Conservation (phyloP, 2,797 vertebrate species). For the Sparus aurata region DNA sequence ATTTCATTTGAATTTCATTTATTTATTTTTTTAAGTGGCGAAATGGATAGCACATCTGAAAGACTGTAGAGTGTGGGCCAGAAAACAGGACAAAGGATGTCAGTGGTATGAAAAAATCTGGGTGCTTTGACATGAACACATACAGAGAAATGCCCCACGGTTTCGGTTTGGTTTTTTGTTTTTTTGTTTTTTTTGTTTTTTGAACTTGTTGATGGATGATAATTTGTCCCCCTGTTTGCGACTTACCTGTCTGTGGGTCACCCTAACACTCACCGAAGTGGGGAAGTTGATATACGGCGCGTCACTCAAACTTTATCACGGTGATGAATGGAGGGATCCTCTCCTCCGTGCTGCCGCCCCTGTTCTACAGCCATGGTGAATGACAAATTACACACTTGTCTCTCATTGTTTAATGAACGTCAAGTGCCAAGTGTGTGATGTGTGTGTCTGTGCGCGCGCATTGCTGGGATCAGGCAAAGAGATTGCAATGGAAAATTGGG, state of each 20-base stretch:
- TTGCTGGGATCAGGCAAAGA: conserved; percentile 21
- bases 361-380: conserved; percentile 38
- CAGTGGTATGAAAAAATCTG: not conserved
- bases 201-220: conserved; percentile 30
- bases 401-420: conserved; percentile 70
- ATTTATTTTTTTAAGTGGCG: not conserved
- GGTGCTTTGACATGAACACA: conserved; percentile 1
- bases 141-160: not conserved
- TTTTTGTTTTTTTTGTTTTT: conserved; percentile 2
- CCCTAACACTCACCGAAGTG: conserved; percentile 25
- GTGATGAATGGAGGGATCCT: conserved; percentile 50
- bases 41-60: not conserved
- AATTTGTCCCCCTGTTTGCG: conserved; percentile 15
- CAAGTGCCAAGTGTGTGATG: conserved; percentile 42
- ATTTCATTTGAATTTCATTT: not conserved
- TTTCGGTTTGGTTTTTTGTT: too few species aligned
- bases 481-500: conserved; percentile 42
- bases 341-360: not conserved
- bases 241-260: conserved; percentile 43
- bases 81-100: not conserved
- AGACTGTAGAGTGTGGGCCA: not conserved
- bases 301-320: conserved; percentile 43
- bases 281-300: conserved; percentile 20
- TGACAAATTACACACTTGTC: conserved; percentile 63
- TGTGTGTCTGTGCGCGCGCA: conserved; percentile 48